Percentiles rank a stretch among this genome's conserved stretches.
Evolutionary conservation across 2,888 invertebrate species (phyloP).

Genomic region (Quadroppia sp.): DNA sequence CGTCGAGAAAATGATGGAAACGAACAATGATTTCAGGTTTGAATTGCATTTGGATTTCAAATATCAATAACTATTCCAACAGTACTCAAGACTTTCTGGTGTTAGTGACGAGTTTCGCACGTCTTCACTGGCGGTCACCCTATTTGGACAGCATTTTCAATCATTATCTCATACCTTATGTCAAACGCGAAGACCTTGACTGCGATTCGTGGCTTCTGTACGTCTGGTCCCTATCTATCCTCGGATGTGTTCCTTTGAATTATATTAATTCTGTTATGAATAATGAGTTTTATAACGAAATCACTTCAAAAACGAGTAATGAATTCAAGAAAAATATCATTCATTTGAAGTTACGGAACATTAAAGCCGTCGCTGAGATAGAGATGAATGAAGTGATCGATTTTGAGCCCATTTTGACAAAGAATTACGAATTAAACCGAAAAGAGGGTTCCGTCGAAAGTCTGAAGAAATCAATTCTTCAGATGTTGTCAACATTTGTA

Average conservation of each 20-base stretch:
- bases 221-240: slow-evolving; percentile 38
- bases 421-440: neutral
- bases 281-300: slow-evolving; percentile 11
- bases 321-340: neutral
- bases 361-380: slow-evolving; percentile 27
- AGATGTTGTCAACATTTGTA: slow-evolving; percentile 20
- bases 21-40: slow-evolving; percentile 37
- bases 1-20: slow-evolving; percentile 28
- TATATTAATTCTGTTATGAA: slow-evolving; percentile 17
- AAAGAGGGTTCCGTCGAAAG: neutral
- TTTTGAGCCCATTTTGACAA: neutral
- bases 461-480: slow-evolving; percentile 20
- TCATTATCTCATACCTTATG: slow-evolving; percentile 26
- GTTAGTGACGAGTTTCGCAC: slow-evolving; percentile 32
- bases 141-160: slow-evolving; percentile 20
- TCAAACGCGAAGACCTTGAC: neutral
- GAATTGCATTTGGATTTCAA: neutral
- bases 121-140: slow-evolving; percentile 14
- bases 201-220: slow-evolving; percentile 37
- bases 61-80: neutral
- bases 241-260: slow-evolving; percentile 24
- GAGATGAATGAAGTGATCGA: slow-evolving; percentile 1
- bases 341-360: slow-evolving; percentile 24
- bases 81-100: slow-evolving; percentile 39
- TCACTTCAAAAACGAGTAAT: neutral